Percentiles rank a stretch among this genome's conserved stretches.
These are phyloP conservation scores for Pristionchus entomophagus DNA, from an alignment of 2,888 invertebrate genomes.

Conservation along the genomic window DNA sequence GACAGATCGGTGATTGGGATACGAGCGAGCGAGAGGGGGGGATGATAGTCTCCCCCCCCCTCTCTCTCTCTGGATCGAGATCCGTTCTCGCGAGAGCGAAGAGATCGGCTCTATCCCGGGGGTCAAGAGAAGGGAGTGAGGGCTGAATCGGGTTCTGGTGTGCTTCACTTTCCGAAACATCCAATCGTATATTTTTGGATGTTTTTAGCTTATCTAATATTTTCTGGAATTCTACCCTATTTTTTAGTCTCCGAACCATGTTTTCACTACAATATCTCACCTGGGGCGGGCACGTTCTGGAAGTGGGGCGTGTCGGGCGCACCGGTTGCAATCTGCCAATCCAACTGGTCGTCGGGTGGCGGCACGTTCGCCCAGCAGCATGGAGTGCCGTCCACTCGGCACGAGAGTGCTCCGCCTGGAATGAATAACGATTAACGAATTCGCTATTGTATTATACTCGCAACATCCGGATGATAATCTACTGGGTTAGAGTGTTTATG, in stretches of 20 bases:
- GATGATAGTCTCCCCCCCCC: slow-evolving; percentile 25
- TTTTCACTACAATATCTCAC: slow-evolving; percentile 43
- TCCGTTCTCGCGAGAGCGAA: slow-evolving; percentile 22
- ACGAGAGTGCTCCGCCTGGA: slow-evolving; percentile 65
- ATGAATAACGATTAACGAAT: not conserved
- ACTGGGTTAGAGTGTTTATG: no score
- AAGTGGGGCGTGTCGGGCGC: slow-evolving; percentile 56
- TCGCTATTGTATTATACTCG: not conserved
- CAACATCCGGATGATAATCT: no score
- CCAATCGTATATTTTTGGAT: no score
- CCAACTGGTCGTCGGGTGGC: slow-evolving; percentile 74
- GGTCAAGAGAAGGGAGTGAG: slow-evolving; percentile 38
- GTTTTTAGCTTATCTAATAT: no score
- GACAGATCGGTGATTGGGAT: slow-evolving; percentile 28
- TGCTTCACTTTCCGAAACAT: not conserved
- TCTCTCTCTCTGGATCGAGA: slow-evolving; percentile 25
- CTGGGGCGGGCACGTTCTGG: slow-evolving; percentile 57
- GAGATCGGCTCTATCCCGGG: not conserved
- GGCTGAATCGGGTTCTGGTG: slow-evolving; percentile 9
- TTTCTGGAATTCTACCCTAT: not conserved
- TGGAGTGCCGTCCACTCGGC: slow-evolving; percentile 72
- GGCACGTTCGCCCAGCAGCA: slow-evolving; percentile 76
- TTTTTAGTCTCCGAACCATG: not conserved
- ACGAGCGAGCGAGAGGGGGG: slow-evolving; percentile 19
- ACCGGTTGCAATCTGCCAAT: slow-evolving; percentile 73